Conservation (phyloP, 2,797 vertebrate species). For the Periophthalmus magnuspinnatus region DNA sequence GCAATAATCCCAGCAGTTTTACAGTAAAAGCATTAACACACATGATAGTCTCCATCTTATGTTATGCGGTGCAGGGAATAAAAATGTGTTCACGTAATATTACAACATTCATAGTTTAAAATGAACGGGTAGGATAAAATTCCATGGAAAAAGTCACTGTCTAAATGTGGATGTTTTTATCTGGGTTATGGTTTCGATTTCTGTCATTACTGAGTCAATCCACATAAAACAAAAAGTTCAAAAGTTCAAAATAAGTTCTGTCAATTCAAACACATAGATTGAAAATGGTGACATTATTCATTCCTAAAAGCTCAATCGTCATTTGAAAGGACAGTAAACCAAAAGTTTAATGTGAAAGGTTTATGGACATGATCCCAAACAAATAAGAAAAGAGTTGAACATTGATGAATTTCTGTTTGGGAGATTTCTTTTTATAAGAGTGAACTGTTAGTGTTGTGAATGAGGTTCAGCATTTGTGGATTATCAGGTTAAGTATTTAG, state of each 20-base stretch:
- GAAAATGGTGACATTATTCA: neutral
- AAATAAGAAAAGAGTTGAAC: neutral
- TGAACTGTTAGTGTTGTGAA: neutral
- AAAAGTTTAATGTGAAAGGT: neutral
- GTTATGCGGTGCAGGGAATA: conserved; percentile 14
- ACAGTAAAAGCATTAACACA: conserved; percentile 39
- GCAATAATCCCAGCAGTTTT: conserved; percentile 52
- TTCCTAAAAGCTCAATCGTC: neutral
- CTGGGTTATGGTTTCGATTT: neutral
- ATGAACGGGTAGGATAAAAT: neutral
- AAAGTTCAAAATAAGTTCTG: neutral
- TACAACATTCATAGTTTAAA: neutral
- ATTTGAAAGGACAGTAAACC: neutral
- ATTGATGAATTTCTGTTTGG: neutral
- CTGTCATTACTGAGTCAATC: neutral
- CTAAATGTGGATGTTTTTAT: neutral
- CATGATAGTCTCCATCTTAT: conserved; percentile 26
- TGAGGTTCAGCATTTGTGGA: too few relatives aligned
- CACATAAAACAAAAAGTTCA: neutral
- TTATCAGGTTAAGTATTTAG: too few relatives aligned
- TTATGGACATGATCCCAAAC: neutral
- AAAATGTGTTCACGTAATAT: neutral
- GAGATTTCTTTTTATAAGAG: neutral
- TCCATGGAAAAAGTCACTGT: too few relatives aligned
- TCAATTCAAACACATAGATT: neutral